Evolutionary conservation across 2,797 vertebrate genomes (phyloP).

Genomic region (Lepus townsendii): DNA sequence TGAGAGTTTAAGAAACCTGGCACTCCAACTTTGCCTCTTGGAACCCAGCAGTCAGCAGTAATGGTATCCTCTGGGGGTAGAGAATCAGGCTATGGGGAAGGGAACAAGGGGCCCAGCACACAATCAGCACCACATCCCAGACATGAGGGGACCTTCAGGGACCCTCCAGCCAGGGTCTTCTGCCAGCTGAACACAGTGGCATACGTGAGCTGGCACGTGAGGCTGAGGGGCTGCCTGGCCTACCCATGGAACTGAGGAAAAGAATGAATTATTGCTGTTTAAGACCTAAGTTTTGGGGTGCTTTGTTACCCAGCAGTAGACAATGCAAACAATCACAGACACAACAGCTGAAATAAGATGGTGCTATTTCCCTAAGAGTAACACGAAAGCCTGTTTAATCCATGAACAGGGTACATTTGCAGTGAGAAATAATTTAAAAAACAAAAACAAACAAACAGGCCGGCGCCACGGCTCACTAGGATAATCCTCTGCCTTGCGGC

Average conservation of each 20-base stretch:
- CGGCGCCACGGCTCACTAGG: too few species aligned
- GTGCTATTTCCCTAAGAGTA: background rate
- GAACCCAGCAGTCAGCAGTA: background rate
- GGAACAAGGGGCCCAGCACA: too few species aligned
- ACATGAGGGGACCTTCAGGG: background rate
- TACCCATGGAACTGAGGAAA: background rate
- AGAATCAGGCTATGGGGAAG: background rate
- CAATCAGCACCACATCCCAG: background rate
- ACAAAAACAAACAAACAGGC: too few species aligned
- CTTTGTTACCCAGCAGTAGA: background rate
- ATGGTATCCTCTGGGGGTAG: background rate
- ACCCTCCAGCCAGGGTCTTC: background rate
- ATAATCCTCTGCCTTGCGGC: too few species aligned
- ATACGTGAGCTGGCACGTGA: accelerated
- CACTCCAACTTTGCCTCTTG: background rate
- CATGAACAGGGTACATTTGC: background rate
- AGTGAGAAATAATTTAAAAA: background rate
- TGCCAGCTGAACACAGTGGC: background rate
- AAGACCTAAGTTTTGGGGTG: background rate
- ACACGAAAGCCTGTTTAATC: background rate
- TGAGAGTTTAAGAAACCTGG: background rate
- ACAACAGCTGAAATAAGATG: background rate
- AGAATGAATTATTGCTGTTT: background rate
- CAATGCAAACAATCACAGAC: background rate
- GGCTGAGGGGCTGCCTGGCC: background rate